phyloP scores from a whole-genome alignment of 2,888 invertebrate species.

The Apamea monoglypha region DNA sequence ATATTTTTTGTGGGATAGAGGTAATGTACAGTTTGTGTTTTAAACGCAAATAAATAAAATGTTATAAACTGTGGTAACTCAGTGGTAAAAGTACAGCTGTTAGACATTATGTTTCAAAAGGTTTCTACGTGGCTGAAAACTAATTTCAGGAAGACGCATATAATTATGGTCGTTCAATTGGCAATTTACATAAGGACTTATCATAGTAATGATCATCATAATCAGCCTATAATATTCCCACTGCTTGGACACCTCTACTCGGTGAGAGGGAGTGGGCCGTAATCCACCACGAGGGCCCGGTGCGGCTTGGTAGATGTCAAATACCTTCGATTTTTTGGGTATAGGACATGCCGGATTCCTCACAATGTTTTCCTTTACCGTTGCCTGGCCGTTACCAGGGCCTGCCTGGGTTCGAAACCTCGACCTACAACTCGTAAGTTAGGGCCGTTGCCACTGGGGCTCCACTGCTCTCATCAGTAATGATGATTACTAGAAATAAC shows the following conservation, averaged over 20 bases:
- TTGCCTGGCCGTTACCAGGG: neutral
- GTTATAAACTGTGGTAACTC: neutral
- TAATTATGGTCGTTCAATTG: neutral
- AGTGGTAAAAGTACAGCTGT: neutral
- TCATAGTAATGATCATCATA: too few relatives aligned
- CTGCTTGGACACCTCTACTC: neutral
- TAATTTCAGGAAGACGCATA: neutral
- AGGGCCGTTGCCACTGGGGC: neutral
- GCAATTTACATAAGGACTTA: neutral
- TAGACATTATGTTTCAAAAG: neutral
- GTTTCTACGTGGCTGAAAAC: neutral
- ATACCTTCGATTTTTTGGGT: neutral
- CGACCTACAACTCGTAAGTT: neutral
- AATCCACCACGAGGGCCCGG: neutral
- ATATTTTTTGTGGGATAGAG: neutral
- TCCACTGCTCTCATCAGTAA: neutral
- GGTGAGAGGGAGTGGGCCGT: too few relatives aligned
- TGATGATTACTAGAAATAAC: neutral
- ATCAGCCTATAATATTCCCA: neutral
- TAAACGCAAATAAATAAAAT: neutral
- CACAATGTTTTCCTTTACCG: neutral
- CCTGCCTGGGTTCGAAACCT: neutral
- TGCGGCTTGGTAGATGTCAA: neutral
- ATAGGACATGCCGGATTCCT: neutral
- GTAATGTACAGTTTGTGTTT: neutral